These are phyloP conservation scores for Trogon melanurus DNA, from an alignment of 2,113 vertebrate species.

Conservation along the genomic window DNA sequence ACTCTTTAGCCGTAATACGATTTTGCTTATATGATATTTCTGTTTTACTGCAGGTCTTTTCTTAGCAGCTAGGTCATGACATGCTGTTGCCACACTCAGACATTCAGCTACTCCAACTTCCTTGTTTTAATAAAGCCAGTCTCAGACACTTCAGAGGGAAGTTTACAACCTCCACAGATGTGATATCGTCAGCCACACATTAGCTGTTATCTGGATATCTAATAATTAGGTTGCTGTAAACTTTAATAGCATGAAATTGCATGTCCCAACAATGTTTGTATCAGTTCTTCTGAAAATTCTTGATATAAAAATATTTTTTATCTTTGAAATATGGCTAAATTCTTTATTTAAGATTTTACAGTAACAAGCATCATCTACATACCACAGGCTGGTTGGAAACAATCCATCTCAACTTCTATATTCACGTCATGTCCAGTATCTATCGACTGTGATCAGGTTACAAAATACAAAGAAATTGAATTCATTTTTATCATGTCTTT, in stretches of 20 bases:
- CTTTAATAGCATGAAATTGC: neutral
- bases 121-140: neutral
- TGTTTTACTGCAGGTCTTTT: neutral
- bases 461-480: neutral
- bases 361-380: neutral
- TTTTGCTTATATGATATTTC: neutral
- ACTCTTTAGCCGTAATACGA: neutral
- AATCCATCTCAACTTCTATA: neutral
- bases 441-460: neutral
- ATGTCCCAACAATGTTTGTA: neutral
- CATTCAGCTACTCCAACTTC: neutral
- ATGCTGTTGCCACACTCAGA: neutral
- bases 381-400: neutral
- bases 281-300: neutral
- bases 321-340: neutral
- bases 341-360: neutral
- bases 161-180: neutral
- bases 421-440: neutral
- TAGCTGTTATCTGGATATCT: neutral
- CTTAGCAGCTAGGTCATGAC: neutral
- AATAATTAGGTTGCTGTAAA: neutral
- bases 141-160: neutral
- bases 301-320: neutral
- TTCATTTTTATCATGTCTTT: constrained; percentile 4
- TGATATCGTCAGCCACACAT: neutral